A percentile compares a stretch with the other conserved stretches of the same genome.
Evolutionary conservation across 2,797 vertebrate species (phyloP).

Genomic region (Centropyge bicolor): DNA sequence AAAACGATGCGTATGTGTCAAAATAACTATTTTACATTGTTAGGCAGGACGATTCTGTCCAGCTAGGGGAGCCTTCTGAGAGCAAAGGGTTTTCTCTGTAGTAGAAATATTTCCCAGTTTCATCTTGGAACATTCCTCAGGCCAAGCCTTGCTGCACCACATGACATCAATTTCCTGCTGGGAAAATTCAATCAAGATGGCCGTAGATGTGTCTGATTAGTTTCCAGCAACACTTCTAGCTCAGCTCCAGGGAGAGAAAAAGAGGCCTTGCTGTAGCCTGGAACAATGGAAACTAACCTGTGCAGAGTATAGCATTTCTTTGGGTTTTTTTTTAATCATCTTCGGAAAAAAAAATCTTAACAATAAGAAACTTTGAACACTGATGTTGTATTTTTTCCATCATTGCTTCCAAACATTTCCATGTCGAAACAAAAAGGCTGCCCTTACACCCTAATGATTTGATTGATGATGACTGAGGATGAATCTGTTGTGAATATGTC

Average conservation of each 20-base stretch:
- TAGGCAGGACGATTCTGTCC: background rate
- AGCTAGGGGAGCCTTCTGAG: background rate
- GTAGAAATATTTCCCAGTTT: conserved; percentile 53
- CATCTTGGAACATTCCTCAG: conserved; percentile 67
- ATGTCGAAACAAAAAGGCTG: background rate
- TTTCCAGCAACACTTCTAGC: conserved; percentile 30
- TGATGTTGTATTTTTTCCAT: background rate
- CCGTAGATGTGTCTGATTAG: conserved; percentile 43
- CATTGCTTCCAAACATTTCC: background rate
- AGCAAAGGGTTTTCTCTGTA: conserved; percentile 8
- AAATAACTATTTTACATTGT: background rate
- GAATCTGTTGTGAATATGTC: no score
- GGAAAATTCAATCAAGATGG: conserved; percentile 79
- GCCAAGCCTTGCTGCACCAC: conserved; percentile 66
- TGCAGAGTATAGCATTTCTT: background rate
- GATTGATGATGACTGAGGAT: no score
- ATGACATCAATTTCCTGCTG: conserved; percentile 74
- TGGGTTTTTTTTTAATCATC: background rate
- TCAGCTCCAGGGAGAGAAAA: conserved; percentile 9
- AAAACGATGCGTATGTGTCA: background rate
- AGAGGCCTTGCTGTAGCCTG: background rate
- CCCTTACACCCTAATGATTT: background rate
- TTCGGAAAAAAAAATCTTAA: background rate
- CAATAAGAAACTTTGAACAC: background rate
- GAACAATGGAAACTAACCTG: background rate